Percentiles rank a stretch among this genome's conserved stretches.
Evolutionary conservation across 1,140 invertebrate genomes (phyloP).

Genomic region (Mizuhopecten yessoensis): DNA sequence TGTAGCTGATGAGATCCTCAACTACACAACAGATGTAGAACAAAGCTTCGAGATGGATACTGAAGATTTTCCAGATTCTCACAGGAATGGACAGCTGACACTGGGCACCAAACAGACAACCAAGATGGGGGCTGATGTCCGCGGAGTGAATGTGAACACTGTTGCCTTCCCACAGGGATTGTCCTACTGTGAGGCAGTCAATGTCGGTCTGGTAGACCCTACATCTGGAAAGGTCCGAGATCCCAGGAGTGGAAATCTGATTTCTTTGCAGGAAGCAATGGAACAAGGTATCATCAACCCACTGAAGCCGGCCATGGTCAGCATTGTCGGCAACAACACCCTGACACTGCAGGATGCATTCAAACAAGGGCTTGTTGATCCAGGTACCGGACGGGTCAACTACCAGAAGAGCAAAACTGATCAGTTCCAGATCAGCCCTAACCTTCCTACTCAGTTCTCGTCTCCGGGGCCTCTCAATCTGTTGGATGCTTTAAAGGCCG

Average conservation of each 20-base stretch:
- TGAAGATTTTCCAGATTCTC: conserved; percentile 21
- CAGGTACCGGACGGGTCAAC: conserved; percentile 82
- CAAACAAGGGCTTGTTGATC: conserved; percentile 80
- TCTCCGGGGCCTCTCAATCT: conserved; percentile 83
- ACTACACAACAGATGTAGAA: conserved; percentile 77
- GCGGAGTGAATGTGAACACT: conserved; percentile 45
- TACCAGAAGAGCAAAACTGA: conserved; percentile 65
- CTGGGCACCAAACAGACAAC: conserved; percentile 51
- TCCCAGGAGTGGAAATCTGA: conserved; percentile 89
- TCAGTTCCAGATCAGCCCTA: conserved; percentile 64
- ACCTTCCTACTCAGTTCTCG: conserved; percentile 66
- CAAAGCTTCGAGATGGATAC: conserved; percentile 54
- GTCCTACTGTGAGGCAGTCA: conserved; percentile 78
- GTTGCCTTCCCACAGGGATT: conserved; percentile 65
- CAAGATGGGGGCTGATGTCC: conserved; percentile 50
- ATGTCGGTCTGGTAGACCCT: conserved; percentile 91
- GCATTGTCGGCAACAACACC: conserved; percentile 70
- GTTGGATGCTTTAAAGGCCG: conserved; percentile 93
- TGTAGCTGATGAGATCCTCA: conserved; percentile 75
- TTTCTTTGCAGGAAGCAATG: conserved; percentile 93
- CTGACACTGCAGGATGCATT: conserved; percentile 81
- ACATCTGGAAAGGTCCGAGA: conserved; percentile 90
- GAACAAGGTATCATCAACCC: conserved; percentile 86
- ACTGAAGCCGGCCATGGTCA: conserved; percentile 87
- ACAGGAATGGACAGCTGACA: conserved; percentile 29